phyloP scores from a whole-genome alignment of 2,797 vertebrate genomes.

The Tadarida brasiliensis region DNA sequence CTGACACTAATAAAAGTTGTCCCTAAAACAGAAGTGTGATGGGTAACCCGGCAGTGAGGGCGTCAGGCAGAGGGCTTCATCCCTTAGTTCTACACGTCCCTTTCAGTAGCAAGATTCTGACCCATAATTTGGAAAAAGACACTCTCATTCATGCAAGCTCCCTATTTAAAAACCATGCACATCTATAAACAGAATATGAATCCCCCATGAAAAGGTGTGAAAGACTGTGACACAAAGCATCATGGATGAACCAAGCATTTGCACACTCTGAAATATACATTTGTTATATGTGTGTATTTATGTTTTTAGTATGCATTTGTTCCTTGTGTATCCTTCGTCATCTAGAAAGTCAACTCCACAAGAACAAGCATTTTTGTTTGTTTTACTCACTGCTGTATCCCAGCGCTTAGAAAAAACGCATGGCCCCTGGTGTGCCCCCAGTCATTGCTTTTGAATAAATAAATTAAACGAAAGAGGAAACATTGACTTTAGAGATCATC shows the following conservation, averaged over 20 bases:
- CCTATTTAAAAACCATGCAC: background rate
- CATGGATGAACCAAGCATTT: background rate
- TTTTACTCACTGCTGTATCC: background rate
- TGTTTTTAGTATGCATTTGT: background rate
- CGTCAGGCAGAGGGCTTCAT: background rate
- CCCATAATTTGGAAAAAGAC: background rate
- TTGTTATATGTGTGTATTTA: background rate
- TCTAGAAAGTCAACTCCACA: background rate
- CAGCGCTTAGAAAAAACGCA: background rate
- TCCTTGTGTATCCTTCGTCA: background rate
- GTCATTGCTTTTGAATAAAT: background rate
- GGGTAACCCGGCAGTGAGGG: background rate
- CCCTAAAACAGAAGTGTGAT: background rate
- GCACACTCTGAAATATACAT: background rate
- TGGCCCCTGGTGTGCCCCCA: background rate
- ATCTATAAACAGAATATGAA: background rate
- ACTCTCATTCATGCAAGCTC: background rate
- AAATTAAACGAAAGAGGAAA: conserved; percentile 4
- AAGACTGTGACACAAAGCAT: background rate
- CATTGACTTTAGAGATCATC: background rate
- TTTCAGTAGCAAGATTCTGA: background rate
- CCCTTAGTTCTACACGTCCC: background rate
- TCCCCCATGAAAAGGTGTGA: background rate
- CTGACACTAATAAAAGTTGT: background rate
- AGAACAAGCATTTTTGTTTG: background rate